phyloP scores from a whole-genome alignment of 2,888 invertebrate genomes.

The Hypena proboscidalis region DNA sequence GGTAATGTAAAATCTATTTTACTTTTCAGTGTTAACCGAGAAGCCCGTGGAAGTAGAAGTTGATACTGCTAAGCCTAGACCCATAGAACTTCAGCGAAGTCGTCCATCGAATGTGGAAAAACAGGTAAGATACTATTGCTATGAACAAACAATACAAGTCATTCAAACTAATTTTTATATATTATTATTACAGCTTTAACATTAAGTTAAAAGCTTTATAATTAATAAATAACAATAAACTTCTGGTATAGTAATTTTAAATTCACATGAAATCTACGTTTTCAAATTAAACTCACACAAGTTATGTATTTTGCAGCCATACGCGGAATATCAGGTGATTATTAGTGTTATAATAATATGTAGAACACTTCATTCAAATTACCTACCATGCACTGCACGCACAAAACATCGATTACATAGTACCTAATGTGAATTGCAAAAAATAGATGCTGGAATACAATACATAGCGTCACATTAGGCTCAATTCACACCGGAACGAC shows the following conservation, averaged over 20 bases:
- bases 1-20: no score
- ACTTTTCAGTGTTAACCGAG: conserved; percentile 63
- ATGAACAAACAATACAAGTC: no score
- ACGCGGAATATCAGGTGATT: conserved; percentile 83
- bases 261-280: no score
- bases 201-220: no score
- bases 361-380: conserved; percentile 11
- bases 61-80: conserved; percentile 65
- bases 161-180: neutral
- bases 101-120: conserved; percentile 90
- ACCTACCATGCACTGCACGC: conserved; percentile 24
- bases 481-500: no score
- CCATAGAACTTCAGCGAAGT: conserved; percentile 73
- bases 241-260: no score
- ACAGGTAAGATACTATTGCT: conserved; percentile 90
- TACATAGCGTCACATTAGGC: no score
- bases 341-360: conserved; percentile 24
- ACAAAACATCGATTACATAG: conserved; percentile 5
- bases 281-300: conserved; percentile 14
- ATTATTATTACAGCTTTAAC: no score
- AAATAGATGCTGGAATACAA: no score
- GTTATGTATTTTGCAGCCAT: conserved; percentile 66
- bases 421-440: no score
- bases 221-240: no score
- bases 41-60: conserved; percentile 65